Conservation (phyloP, 2,797 vertebrate species). For the Cryptoblepharus egeriae region DNA sequence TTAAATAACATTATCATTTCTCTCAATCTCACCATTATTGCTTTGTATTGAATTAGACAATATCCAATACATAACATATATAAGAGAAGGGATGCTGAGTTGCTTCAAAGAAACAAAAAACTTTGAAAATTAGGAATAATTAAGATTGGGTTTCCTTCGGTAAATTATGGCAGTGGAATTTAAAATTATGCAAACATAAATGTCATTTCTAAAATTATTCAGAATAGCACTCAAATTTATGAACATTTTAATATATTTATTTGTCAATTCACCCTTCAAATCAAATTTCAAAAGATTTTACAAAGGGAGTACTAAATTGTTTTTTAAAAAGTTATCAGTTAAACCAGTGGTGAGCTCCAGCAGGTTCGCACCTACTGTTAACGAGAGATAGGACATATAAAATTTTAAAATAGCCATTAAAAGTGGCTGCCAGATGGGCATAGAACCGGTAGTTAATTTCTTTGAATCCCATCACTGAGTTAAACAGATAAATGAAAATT, state of each 20-base stretch:
- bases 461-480: no score
- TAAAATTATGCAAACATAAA: background rate
- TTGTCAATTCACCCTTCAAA: background rate
- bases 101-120: background rate
- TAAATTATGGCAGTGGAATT: background rate
- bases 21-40: background rate
- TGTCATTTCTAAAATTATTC: background rate
- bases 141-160: background rate
- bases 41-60: conserved; percentile 10
- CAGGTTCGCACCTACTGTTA: no score
- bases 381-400: no score
- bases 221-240: background rate
- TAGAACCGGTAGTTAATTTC: no score
- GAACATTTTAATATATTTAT: background rate
- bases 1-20: background rate
- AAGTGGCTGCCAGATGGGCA: no score
- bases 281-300: no score
- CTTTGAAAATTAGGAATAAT: background rate
- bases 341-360: no score
- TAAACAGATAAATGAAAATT: no score
- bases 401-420: no score
- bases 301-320: background rate
- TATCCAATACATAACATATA: background rate
- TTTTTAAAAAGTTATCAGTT: no score
- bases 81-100: background rate